Evolutionary conservation across 1,140 invertebrate species (phyloP), one percentile per base, ranked within the genome.

Genomic region (Piezodorus guildinii): DNA sequence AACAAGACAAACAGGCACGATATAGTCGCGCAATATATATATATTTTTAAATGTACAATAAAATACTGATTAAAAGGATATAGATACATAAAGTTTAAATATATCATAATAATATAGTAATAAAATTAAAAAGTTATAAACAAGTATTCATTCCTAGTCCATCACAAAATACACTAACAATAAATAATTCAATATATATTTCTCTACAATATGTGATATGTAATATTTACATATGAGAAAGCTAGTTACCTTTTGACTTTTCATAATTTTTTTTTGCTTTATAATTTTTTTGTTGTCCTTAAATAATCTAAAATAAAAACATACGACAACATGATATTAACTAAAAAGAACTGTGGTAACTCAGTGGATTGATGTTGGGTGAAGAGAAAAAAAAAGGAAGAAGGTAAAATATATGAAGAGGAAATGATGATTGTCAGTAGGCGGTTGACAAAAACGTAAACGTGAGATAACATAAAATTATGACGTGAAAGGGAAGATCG

Each of bases 21-120:
- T 56, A 23, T 16, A 19, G 23, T 19, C 23, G 19, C 17, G 17
- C 52, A 56, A 23, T 23, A 56, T 56, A 16, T 56, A 56, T 39
- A 56, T 56, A 56, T 25, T 56, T 54, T 56, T 56, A 23, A 56
- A 56, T 56, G 23, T 56, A 56, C 52, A 56, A 56, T 25, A 49
- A 56, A 56, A 56, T 56, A 56, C 52, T 56, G 52, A 56, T 56
- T 56, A 49, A 56, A 56, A 56, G 34, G 52, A 56, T 56, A 56
- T 25, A 56, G 23, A 23, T 23, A 56, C 52, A 56, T 56, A 56
- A 49, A 19, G 46, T 49, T 39, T 49, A 49, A 49, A 49, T 49
- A 56, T 56, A 56, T 25, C 5, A 56, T 56, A 56, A 23, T 56
- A 39, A 39, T 56, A 56, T 56, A 56, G 23, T 56, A 23, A 56